A percentile compares a stretch with the other conserved stretches of the same genome.
These are phyloP conservation scores for Drosophila setifemur DNA, from an alignment of 1,140 invertebrate species.

Conservation along the genomic window DNA sequence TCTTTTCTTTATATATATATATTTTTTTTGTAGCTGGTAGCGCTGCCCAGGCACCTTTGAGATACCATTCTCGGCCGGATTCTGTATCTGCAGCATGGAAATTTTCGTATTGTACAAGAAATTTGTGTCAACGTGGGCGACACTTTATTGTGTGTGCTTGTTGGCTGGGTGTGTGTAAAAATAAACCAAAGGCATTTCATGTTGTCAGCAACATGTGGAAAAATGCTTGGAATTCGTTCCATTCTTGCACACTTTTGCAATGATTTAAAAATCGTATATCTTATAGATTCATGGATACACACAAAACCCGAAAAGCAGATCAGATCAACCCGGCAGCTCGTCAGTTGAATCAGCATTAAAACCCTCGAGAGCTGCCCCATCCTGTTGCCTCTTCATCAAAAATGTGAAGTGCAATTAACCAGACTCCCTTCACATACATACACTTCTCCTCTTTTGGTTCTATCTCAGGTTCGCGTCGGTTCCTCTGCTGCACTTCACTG, in stretches of 20 bases:
- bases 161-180: conserved; percentile 44
- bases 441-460: conserved; percentile 11
- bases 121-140: conserved; percentile 74
- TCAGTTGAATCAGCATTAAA: conserved; percentile 30
- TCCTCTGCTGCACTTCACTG: conserved; percentile 27
- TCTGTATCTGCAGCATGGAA: conserved; percentile 42
- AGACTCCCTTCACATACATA: conserved; percentile 9
- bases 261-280: conserved; percentile 25
- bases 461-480: conserved; percentile 22
- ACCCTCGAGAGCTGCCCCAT: conserved; percentile 10
- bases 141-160: conserved; percentile 33
- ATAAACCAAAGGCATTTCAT: conserved; percentile 59
- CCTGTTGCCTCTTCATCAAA: conserved; percentile 36
- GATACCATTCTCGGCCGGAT: conserved; percentile 31
- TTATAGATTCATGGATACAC: conserved; percentile 15
- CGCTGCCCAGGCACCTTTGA: conserved; percentile 28
- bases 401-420: conserved; percentile 61
- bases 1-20: neutral
- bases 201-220: conserved; percentile 41
- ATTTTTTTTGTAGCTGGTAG: conserved; percentile 29
- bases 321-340: conserved; percentile 16
- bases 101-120: conserved; percentile 53
- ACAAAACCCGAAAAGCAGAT: conserved; percentile 23
- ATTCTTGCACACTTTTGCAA: conserved; percentile 36
- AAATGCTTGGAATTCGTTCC: conserved; percentile 44